Base-by-base conservation (phyloP, 1,140 invertebrate species). In the Drosophila ohnishii region DNA sequence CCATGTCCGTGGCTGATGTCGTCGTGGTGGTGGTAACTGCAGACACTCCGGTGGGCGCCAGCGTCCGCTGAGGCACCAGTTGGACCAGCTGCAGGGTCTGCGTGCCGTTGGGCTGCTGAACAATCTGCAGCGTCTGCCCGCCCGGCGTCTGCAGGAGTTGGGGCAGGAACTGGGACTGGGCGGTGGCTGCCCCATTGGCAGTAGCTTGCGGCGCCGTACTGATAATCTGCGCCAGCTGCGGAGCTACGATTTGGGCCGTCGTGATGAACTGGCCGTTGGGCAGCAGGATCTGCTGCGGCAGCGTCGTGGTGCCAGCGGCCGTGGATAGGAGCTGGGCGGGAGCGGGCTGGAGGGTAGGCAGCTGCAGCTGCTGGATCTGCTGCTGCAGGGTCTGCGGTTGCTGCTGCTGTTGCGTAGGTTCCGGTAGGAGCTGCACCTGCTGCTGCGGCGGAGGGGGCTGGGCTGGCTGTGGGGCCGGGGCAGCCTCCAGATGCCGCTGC, bases 261-360 rank as follows among this genome's bases (percentile, higher is more conserved):
- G 90, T 91, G 14, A 91, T 88, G n/a, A 92, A 77, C 60, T 92
- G 90, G 10, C 91, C 90, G 73, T 92, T 92, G 14, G 91, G 90
- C 45, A 92, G 65, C 13, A 92, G 76, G 13, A 92, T 81, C 70
- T 91, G 91, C 62, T 90, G 89, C 13, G 86, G 75, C 53, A 91
- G 32, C 8, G 65, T 70, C 2, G 74, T 69, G 6, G 75, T 80
- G 39, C 69, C 37, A n/a, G 64, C 56, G 35, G 74, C 64, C 7
- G 75, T 71, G 22, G 89, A 79, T 58, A 82, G 14, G 7, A 79
- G 56, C 55, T 75, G 81, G 28, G 76, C 32, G 39, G 89, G 89
- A 9, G 84, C 77, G 8, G 63, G 75, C 34, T 85, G 85, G 10
- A 89, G 42, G 2, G 85, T 85, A 11, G 82, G 76, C 57, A 87